Evolutionary conservation across 1,140 invertebrate genomes (phyloP).

Genomic region (fruit fly (Drosophila melanogaster)): Release_6_plus_ISO1_MT NT_033779.5:16220001-16220500

Average conservation of each 20-base stretch:
- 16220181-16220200: background rate
- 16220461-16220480: constrained; percentile 43
- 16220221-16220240: background rate
- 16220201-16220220: no score
- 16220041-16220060: constrained; percentile 12
- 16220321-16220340: constrained; percentile 16
- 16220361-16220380: constrained; percentile 56
- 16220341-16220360: constrained; percentile 25
- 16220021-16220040: constrained; percentile 45
- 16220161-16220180: background rate
- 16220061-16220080: no score
- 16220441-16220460: constrained; percentile 57
- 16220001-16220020: constrained; percentile 31
- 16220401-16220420: constrained; percentile 57
- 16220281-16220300: constrained; percentile 13
- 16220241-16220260: background rate
- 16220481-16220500: constrained; percentile 27
- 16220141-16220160: no score
- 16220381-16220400: constrained; percentile 42
- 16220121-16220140: no score
- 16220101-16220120: background rate
- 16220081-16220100: no score
- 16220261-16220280: background rate
- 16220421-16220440: constrained; percentile 36
- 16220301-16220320: constrained; percentile 37